Base-by-base conservation (phyloP, 2,888 invertebrate species). In the Cinara cedri region DNA sequence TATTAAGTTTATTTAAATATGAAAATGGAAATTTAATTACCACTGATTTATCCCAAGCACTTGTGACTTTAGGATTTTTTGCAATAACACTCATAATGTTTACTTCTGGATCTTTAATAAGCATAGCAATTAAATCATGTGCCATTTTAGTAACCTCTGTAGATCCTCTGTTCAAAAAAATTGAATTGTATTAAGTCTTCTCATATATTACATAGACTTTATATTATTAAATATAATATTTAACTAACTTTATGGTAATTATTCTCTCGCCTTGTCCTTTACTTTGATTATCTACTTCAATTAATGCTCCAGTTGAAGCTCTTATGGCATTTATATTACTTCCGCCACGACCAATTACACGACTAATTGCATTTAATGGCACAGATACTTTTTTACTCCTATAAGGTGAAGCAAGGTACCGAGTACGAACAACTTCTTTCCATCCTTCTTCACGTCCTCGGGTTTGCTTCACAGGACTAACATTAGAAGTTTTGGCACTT, bases 271-370 rank as follows among this genome's bases (percentile, higher is more conserved):
- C 94, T 87, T 95, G 96, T 8, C 95, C 93, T 87, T 96, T 96
- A 85, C 92, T 92, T 87, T 97, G 97, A 86, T 98, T 98, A 86
- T 98, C 98, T 42, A 98, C 96, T 87, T 98, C 97, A 85, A 99
- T 98, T 86, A 97, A 96, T 8, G 98, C 98, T 81, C 97, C 97
- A 46, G 98, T 98, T 74, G 96, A 94, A 81, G 95, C 95, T 81
- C 98, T 90, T 85, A 99, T 98, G 14, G 98, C 96, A 87, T 99
- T 99, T 84, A 99, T 98, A 87, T 98, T 98, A 87, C 93, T 94
- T 70, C 98, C 98, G 46, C 95, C 97, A 84, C 98, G 91, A 0
- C 98, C 98, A 85, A 99, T 99, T 72, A 99, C 97, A 78, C 98
- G 90, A 81, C 97, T 97, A 82, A 98, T 98, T 65, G 97, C 97